These are phyloP conservation scores for Ceyx cyanopectus DNA, from an alignment of 2,113 vertebrate species.

Conservation along the genomic window DNA sequence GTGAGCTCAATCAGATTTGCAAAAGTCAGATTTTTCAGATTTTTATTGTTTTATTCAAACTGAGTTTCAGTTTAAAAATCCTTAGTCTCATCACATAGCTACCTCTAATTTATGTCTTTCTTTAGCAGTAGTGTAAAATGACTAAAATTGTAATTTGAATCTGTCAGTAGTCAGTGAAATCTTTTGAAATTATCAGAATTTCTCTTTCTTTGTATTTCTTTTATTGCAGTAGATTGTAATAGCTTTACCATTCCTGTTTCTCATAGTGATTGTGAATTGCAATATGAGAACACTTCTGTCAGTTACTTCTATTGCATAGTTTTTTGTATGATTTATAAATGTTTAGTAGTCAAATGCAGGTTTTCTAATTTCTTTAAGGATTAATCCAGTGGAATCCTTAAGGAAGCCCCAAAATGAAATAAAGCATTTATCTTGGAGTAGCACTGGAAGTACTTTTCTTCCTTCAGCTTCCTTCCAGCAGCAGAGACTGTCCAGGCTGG, in stretches of 20 bases:
- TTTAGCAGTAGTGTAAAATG: background rate
- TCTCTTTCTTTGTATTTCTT: background rate
- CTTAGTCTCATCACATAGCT: background rate
- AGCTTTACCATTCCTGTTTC: background rate
- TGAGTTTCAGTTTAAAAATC: background rate
- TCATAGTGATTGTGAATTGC: background rate
- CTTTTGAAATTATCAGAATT: background rate
- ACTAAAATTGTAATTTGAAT: background rate
- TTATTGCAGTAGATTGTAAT: background rate
- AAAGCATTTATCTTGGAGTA: background rate
- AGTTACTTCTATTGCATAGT: background rate
- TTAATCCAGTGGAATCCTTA: background rate
- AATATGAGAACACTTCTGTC: background rate
- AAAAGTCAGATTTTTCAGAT: background rate
- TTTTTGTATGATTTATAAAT: slow-evolving; percentile 10
- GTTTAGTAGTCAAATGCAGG: background rate
- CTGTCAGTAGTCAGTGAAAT: background rate
- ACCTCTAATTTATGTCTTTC: slow-evolving; percentile 5
- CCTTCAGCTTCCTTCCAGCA: background rate
- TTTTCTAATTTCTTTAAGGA: background rate
- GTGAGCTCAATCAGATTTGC: background rate
- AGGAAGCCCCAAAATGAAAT: background rate
- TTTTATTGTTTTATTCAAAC: background rate
- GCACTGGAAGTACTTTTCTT: background rate
- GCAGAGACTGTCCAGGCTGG: background rate